Conservation (phyloP, 2,888 invertebrate species). For the Drosophila merina region DNA sequence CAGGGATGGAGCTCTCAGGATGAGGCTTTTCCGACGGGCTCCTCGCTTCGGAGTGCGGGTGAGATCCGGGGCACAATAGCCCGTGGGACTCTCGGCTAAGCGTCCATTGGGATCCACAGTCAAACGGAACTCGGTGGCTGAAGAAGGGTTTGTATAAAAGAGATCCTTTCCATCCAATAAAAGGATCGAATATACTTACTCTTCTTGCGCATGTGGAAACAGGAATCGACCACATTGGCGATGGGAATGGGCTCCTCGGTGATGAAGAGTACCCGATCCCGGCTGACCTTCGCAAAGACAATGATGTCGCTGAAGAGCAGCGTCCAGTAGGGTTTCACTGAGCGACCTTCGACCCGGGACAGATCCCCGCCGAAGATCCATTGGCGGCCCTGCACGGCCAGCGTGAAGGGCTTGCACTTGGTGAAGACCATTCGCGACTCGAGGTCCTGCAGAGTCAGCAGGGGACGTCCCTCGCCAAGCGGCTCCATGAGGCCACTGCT, state of each 20-base stretch:
- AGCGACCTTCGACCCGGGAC: slow-evolving; percentile 92
- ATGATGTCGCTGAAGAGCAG: slow-evolving; percentile 93
- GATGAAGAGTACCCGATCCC: slow-evolving; percentile 93
- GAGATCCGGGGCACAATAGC: slow-evolving; percentile 89
- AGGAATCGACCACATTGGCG: slow-evolving; percentile 91
- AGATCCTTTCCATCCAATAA: too few species aligned
- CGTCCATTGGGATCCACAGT: slow-evolving; percentile 88
- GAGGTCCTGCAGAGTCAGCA: slow-evolving; percentile 92
- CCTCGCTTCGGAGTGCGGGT: slow-evolving; percentile 87
- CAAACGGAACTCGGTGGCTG: slow-evolving; percentile 93
- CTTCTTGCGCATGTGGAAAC: slow-evolving; percentile 94
- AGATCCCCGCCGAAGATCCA: slow-evolving; percentile 96
- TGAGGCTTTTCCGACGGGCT: slow-evolving; percentile 88
- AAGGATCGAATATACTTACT: slow-evolving; percentile 84
- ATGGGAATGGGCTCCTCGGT: slow-evolving; percentile 94
- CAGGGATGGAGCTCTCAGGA: slow-evolving; percentile 91
- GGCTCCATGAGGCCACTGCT: slow-evolving; percentile 94
- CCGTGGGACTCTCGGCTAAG: slow-evolving; percentile 89
- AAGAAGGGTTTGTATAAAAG: slow-evolving; percentile 36
- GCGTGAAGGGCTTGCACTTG: slow-evolving; percentile 94
- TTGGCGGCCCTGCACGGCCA: slow-evolving; percentile 92
- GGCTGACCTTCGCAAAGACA: slow-evolving; percentile 93
- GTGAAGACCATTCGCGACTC: slow-evolving; percentile 95
- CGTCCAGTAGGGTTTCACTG: slow-evolving; percentile 93
- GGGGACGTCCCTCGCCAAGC: slow-evolving; percentile 91